These are phyloP conservation scores for Acleris cristana DNA, from an alignment of 2,888 invertebrate species.

Conservation along the genomic window DNA sequence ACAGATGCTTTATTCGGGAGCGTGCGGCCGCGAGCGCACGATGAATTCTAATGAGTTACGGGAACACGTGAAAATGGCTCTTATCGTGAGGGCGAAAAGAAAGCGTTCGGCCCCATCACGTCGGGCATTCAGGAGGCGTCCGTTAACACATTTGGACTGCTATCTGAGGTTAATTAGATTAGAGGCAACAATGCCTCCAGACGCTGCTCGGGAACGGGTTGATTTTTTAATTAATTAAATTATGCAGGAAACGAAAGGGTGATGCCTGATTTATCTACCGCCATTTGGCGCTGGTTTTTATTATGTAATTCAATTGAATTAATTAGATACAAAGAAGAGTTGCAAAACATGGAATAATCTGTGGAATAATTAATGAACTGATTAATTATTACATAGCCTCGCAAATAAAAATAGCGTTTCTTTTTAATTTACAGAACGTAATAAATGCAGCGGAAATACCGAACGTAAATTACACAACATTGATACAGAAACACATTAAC, in stretches of 20 bases:
- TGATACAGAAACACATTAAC: background rate
- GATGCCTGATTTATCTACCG: slow-evolving; percentile 7
- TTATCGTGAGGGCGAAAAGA: slow-evolving; percentile 57
- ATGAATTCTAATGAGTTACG: slow-evolving; percentile 79
- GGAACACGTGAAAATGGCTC: slow-evolving; percentile 57
- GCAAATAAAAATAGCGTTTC: too few species aligned
- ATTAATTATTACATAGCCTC: too few species aligned
- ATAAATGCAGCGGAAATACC: too few species aligned
- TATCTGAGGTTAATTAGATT: slow-evolving; percentile 83
- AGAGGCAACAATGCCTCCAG: slow-evolving; percentile 63
- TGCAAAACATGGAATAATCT: slow-evolving; percentile 12
- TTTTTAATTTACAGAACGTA: too few species aligned
- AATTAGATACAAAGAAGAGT: slow-evolving; percentile 19
- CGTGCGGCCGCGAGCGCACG: slow-evolving; percentile 78
- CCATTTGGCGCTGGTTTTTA: slow-evolving; percentile 27
- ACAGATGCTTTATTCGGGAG: slow-evolving; percentile 82
- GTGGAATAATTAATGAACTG: background rate
- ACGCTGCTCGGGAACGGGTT: slow-evolving; percentile 13
- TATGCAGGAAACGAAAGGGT: slow-evolving; percentile 25
- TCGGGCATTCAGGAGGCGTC: slow-evolving; percentile 66
- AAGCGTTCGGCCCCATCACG: slow-evolving; percentile 52
- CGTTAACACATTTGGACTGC: slow-evolving; percentile 82
- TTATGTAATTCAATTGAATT: slow-evolving; percentile 23
- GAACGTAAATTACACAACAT: background rate
- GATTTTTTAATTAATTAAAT: slow-evolving; percentile 25